A percentile compares a stretch with the other conserved stretches of the same genome.
These are phyloP conservation scores for Lipotes vexillifer DNA, from an alignment of 2,113 vertebrate species.

Conservation along the genomic window DNA sequence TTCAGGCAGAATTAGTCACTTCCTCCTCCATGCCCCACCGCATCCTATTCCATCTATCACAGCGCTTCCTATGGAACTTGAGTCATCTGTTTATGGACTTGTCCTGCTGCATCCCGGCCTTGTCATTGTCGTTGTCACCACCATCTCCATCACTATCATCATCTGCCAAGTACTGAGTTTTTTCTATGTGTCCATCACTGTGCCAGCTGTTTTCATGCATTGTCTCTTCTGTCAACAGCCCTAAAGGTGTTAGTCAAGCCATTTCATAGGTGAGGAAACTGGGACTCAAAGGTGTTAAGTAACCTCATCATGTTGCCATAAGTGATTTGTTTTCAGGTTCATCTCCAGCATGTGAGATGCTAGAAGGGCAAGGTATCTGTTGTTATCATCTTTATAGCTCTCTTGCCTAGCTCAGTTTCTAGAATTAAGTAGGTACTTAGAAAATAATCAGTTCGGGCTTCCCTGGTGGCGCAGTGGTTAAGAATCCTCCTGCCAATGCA, in stretches of 20 bases:
- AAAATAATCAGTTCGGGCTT: neutral
- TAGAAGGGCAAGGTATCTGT: neutral
- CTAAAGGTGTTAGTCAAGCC: neutral
- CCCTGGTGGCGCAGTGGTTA: too few species aligned
- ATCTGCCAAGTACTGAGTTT: neutral
- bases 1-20: neutral
- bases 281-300: neutral
- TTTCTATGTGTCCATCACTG: neutral
- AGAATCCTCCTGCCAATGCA: too few species aligned
- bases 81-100: neutral
- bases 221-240: neutral
- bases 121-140: rapidly evolving
- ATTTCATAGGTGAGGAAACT: neutral
- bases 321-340: neutral
- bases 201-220: neutral
- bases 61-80: too few species aligned
- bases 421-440: neutral
- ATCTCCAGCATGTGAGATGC: neutral
- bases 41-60: neutral
- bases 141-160: neutral
- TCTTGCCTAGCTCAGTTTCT: neutral
- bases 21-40: neutral
- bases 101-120: neutral
- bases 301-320: neutral
- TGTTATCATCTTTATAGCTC: neutral